These are phyloP conservation scores for Dendrocincla tyrannina DNA, from an alignment of 2,797 vertebrate genomes.

Conservation along the genomic window DNA sequence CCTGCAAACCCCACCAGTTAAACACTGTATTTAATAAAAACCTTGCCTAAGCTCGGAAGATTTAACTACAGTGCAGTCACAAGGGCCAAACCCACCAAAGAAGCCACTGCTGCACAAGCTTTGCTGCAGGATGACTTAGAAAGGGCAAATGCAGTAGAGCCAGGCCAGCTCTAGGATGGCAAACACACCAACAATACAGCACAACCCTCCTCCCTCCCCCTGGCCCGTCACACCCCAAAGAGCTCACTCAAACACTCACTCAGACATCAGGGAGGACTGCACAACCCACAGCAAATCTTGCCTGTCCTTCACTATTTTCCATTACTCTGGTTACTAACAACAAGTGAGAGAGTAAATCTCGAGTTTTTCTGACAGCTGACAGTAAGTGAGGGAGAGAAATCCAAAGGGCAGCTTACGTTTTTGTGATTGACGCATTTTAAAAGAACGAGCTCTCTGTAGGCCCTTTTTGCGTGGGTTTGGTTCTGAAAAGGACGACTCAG, in stretches of 20 bases:
- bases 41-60: not conserved
- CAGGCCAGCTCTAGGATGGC: not conserved
- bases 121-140: not conserved
- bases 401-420: conserved; percentile 83
- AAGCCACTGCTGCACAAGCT: not conserved
- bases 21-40: not conserved
- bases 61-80: not conserved
- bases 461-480: conserved; percentile 95
- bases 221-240: not conserved
- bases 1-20: not conserved
- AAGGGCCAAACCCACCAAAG: not conserved
- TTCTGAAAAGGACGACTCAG: conserved; percentile 97
- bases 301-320: not conserved
- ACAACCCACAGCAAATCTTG: not conserved
- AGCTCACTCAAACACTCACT: not conserved
- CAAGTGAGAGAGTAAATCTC: not conserved
- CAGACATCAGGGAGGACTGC: not conserved
- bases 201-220: not conserved
- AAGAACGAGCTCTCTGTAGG: conserved; percentile 95
- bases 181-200: not conserved
- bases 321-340: not conserved
- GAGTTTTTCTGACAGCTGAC: not conserved
- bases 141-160: not conserved
- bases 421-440: conserved; percentile 99
- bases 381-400: not conserved